Evolutionary conservation across 2,113 vertebrate genomes (phyloP).

Genomic region (Cervus canadensis): DNA sequence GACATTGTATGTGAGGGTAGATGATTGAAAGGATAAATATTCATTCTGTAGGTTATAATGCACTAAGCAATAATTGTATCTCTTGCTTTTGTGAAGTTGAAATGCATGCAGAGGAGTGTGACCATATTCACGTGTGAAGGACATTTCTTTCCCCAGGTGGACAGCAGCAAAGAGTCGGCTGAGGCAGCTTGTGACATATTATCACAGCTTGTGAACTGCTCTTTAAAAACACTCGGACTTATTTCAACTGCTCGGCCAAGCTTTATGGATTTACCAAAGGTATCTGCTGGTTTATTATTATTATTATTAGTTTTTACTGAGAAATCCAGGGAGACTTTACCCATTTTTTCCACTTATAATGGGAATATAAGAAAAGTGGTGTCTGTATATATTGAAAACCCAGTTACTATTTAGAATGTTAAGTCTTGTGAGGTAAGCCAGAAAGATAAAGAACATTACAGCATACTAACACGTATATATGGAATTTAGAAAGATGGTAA

Average conservation of each 20-base stretch:
- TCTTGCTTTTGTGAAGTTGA: constrained; percentile 10
- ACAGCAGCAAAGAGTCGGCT: constrained; percentile 97
- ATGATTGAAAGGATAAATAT: background rate
- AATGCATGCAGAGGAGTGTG: background rate
- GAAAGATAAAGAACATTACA: too few relatives aligned
- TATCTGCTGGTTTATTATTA: constrained; percentile 69
- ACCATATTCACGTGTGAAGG: background rate
- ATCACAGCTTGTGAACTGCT: constrained; percentile 95
- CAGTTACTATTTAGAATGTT: background rate
- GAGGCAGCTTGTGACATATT: constrained; percentile 96
- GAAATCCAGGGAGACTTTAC: background rate
- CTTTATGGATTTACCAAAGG: constrained; percentile 99
- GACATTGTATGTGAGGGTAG: background rate
- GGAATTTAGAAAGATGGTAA: too few relatives aligned
- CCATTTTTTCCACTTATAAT: background rate
- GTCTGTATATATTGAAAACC: background rate
- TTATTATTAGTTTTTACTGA: background rate
- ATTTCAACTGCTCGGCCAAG: constrained; percentile 98
- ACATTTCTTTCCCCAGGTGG: constrained; percentile 85
- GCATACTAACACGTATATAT: too few relatives aligned
- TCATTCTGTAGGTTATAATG: constrained; percentile 16
- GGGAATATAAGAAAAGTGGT: background rate
- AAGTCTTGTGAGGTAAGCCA: background rate
- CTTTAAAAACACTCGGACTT: constrained; percentile 94
- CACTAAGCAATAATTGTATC: background rate